phyloP scores from a whole-genome alignment of 2,113 vertebrate species.

The Muscicapa adusta region DNA sequence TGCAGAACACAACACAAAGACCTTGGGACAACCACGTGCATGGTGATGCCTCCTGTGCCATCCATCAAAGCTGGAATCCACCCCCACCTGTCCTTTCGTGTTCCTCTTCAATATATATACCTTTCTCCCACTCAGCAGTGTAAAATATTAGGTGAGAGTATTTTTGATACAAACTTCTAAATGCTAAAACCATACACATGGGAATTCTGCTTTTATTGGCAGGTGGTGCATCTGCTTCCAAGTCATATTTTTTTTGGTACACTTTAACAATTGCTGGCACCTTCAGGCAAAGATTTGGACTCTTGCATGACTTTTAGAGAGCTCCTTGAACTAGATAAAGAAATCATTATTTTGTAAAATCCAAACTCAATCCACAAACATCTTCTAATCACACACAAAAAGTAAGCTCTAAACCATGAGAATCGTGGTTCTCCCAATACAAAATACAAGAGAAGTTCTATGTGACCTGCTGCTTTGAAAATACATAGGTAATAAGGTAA shows the following conservation, averaged over 20 bases:
- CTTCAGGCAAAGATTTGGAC: neutral
- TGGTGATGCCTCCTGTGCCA: neutral
- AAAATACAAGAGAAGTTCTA: neutral
- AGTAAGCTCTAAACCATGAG: neutral
- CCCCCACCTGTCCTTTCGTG: neutral
- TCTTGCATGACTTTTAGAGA: neutral
- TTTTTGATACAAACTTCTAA: neutral
- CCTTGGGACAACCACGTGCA: rapidly evolving
- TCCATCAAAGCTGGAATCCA: neutral
- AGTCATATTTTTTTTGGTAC: neutral
- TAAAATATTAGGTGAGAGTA: neutral
- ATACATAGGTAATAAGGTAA: neutral
- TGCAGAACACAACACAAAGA: neutral
- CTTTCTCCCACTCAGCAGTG: rapidly evolving
- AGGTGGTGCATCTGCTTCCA: neutral
- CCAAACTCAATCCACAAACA: neutral
- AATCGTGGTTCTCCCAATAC: rapidly evolving
- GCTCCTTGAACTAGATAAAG: neutral
- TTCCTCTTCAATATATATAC: neutral
- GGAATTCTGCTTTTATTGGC: neutral
- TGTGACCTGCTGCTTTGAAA: neutral
- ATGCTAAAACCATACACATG: rapidly evolving
- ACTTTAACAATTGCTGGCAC: neutral
- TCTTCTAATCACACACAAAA: neutral
- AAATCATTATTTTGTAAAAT: neutral